Conservation (phyloP, 2,888 invertebrate genomes). For the Tricholauxania praeusta region DNA sequence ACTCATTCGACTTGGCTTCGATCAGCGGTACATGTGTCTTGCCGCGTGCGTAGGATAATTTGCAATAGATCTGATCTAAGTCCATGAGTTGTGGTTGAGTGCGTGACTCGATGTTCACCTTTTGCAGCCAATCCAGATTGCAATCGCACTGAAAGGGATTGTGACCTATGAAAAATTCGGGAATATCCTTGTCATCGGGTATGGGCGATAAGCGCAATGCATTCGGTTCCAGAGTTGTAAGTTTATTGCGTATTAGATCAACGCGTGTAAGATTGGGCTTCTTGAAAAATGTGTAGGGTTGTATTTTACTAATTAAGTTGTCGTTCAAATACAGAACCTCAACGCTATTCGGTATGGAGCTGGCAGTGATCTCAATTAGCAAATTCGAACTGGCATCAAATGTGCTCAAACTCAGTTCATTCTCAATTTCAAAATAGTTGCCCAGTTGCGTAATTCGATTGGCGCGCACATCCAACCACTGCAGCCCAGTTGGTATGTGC, state of each 20-base stretch:
- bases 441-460: constrained; percentile 86
- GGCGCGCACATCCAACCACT: constrained; percentile 91
- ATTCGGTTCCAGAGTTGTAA: constrained; percentile 90
- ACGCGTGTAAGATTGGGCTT: constrained; percentile 91
- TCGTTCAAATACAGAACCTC: constrained; percentile 89
- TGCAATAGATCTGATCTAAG: constrained; percentile 89
- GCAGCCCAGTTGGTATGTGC: constrained; percentile 83
- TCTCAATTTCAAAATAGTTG: constrained; percentile 79
- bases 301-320: constrained; percentile 87
- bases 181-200: constrained; percentile 80
- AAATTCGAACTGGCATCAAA: constrained; percentile 91
- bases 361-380: constrained; percentile 81
- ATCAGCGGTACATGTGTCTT: constrained; percentile 86
- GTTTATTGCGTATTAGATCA: constrained; percentile 92
- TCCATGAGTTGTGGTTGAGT: constrained; percentile 92
- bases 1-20: constrained; percentile 88
- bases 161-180: constrained; percentile 92
- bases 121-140: constrained; percentile 94
- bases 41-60: constrained; percentile 86
- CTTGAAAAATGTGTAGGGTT: constrained; percentile 90
- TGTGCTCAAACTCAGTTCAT: constrained; percentile 81
- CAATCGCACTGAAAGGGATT: constrained; percentile 96
- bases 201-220: constrained; percentile 86
- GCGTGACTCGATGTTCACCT: constrained; percentile 84
- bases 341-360: constrained; percentile 85